These are phyloP conservation scores for Prochilodus magdalenae DNA, from an alignment of 2,113 vertebrate species.

Conservation along the genomic window DNA sequence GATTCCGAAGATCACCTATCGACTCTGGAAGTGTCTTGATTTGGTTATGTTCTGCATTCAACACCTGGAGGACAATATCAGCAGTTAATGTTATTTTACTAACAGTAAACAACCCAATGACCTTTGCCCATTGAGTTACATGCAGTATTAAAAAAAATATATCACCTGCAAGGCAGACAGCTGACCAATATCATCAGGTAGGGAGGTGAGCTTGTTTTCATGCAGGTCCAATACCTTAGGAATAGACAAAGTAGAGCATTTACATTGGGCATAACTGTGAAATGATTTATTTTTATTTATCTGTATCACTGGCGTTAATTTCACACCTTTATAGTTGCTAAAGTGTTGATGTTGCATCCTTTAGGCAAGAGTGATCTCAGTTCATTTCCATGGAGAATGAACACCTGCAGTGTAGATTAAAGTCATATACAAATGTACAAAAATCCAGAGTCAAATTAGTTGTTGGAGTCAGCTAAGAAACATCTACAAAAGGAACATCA, in stretches of 20 bases:
- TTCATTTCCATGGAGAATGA: constrained; percentile 89
- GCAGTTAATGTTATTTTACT: neutral
- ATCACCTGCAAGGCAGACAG: constrained; percentile 83
- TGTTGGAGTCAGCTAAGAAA: neutral
- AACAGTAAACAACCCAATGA: neutral
- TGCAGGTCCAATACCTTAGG: constrained; percentile 92
- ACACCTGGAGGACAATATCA: constrained; percentile 78
- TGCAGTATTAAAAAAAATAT: neutral
- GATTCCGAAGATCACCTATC: constrained; percentile 81
- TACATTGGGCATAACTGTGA: neutral
- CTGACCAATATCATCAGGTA: constrained; percentile 88
- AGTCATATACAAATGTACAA: neutral
- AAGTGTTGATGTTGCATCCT: constrained; percentile 81
- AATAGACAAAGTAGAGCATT: constrained; percentile 9
- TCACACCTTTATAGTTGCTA: constrained; percentile 87
- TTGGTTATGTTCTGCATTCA: constrained; percentile 90
- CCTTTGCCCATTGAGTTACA: neutral
- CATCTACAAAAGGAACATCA: constrained; percentile 59
- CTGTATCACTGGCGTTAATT: neutral
- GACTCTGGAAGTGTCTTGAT: constrained; percentile 85
- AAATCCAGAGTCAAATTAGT: too few species aligned
- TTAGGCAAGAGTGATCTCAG: constrained; percentile 86
- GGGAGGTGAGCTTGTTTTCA: constrained; percentile 84
- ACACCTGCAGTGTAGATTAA: constrained; percentile 74
- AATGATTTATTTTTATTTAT: neutral